Evolutionary conservation across 2,113 vertebrate genomes (phyloP).

Genomic region (Leucoraja erinaceus): DNA sequence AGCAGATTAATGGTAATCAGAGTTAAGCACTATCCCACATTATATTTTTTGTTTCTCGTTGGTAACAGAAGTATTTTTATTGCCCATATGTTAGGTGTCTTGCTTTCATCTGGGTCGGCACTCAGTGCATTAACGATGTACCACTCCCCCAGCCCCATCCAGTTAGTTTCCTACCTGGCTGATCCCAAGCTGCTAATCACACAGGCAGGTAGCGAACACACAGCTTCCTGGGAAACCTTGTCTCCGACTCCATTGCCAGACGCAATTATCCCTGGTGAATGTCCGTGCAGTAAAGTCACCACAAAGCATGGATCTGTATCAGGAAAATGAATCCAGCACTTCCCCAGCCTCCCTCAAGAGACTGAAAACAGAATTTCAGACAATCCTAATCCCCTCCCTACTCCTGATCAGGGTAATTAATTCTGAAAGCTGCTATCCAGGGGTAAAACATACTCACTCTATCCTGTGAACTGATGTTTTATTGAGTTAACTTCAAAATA

Average conservation of each 20-base stretch:
- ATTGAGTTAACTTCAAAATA: background rate
- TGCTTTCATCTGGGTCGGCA: background rate
- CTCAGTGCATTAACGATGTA: background rate
- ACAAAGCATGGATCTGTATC: background rate
- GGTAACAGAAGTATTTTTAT: background rate
- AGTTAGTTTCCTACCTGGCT: background rate
- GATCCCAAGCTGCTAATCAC: background rate
- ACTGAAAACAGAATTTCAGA: background rate
- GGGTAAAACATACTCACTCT: background rate
- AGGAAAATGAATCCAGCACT: slow-evolving; percentile 12
- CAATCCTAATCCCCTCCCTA: background rate
- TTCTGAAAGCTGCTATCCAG: slow-evolving; percentile 26
- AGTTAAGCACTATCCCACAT: background rate
- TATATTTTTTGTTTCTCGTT: background rate
- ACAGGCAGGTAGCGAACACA: background rate
- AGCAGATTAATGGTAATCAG: background rate
- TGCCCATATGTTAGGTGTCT: background rate
- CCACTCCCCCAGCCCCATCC: background rate
- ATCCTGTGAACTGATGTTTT: background rate
- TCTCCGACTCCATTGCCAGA: background rate
- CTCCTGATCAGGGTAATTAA: background rate
- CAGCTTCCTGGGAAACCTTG: background rate
- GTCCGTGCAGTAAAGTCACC: background rate
- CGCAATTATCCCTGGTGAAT: background rate
- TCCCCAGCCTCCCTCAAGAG: background rate